Conservation (phyloP, 2,113 vertebrate genomes). For the Sakesphorus luctuosus region DNA sequence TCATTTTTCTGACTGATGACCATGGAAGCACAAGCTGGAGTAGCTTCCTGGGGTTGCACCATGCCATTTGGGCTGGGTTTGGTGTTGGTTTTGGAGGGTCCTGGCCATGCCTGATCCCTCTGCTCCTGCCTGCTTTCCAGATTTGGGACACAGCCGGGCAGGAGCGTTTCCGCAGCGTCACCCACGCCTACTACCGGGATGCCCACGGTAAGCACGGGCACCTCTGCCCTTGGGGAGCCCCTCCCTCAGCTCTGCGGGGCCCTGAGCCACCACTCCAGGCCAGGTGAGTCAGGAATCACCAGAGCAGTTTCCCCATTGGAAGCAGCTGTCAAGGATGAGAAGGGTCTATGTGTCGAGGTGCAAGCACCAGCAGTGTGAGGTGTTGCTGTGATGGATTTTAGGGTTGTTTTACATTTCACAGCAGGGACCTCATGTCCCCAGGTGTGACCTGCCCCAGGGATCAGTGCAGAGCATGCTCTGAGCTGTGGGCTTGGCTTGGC, state of each 20-base stretch:
- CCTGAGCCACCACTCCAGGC: rapidly evolving
- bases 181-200: constrained; percentile 90
- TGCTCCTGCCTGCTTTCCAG: constrained; percentile 73
- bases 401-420: not conserved
- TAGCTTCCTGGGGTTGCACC: not conserved
- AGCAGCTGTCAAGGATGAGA: not conserved
- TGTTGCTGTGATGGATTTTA: not conserved
- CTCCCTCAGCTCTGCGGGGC: rapidly evolving
- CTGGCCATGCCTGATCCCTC: not conserved
- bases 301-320: rapidly evolving
- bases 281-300: not conserved
- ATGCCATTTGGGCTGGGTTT: not conserved
- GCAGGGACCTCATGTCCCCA: not conserved
- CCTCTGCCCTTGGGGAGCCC: not conserved
- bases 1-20: not conserved
- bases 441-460: not conserved
- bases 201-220: constrained; percentile 83
- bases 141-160: constrained; percentile 89
- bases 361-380: rapidly evolving
- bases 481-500: not conserved
- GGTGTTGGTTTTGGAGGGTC: not conserved
- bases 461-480: not conserved
- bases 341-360: rapidly evolving
- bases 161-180: constrained; percentile 85
- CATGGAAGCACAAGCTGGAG: not conserved